Percentiles rank a stretch among this genome's conserved stretches.
Conservation (phyloP, 1,140 invertebrate species). For the Pinna nobilis region DNA sequence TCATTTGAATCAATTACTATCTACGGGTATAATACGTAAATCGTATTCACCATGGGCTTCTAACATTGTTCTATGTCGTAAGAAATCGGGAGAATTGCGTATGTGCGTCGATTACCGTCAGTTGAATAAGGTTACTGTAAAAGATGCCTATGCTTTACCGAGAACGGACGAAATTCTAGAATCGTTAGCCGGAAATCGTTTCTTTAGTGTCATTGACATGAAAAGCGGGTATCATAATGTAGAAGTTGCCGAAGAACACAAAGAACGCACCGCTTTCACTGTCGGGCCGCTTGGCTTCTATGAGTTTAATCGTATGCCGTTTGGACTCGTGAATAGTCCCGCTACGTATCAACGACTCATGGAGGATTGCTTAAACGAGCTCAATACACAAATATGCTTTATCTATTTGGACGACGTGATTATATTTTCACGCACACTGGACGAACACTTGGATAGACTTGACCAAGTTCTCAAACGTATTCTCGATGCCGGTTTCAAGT, state of each 20-base stretch:
- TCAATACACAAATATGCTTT: slow-evolving; percentile 22
- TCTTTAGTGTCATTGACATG: slow-evolving; percentile 74
- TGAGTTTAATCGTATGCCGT: slow-evolving; percentile 42
- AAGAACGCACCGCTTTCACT: slow-evolving; percentile 64
- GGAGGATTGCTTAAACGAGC: slow-evolving; percentile 33
- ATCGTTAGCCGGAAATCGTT: slow-evolving; percentile 63
- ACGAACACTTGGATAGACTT: too few relatives aligned
- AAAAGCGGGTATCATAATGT: slow-evolving; percentile 62
- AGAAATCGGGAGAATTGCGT: slow-evolving; percentile 54
- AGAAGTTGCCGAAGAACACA: slow-evolving; percentile 58
- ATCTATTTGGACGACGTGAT: slow-evolving; percentile 43
- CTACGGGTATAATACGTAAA: slow-evolving; percentile 27
- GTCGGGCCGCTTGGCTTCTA: slow-evolving; percentile 31
- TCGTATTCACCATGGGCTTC: slow-evolving; percentile 29
- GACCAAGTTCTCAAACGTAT: too few relatives aligned
- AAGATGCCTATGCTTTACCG: slow-evolving; percentile 77
- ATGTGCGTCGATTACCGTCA: slow-evolving; percentile 73
- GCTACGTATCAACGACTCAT: slow-evolving; percentile 57
- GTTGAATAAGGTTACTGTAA: not conserved
- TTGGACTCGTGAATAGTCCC: slow-evolving; percentile 38
- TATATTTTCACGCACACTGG: slow-evolving; percentile 69
- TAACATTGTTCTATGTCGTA: slow-evolving; percentile 32
- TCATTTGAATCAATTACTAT: slow-evolving; percentile 28
- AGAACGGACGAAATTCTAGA: slow-evolving; percentile 74
- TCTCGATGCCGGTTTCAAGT: too few relatives aligned